Conservation (phyloP, 1,140 invertebrate genomes). For the Pseudomyrmex concolor region DNA sequence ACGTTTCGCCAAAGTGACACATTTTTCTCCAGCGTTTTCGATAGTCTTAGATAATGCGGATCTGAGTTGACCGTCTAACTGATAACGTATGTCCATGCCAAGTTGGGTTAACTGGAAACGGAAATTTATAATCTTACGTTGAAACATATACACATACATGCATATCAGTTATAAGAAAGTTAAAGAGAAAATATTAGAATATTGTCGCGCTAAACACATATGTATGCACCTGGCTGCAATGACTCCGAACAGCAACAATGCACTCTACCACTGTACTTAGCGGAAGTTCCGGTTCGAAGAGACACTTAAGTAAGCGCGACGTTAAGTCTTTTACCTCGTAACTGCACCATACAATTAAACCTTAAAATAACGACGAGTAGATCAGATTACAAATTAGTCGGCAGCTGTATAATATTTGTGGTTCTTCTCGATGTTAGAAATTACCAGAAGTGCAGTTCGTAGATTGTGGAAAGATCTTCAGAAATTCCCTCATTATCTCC, state of each 20-base stretch:
- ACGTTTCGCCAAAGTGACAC: conserved; percentile 90
- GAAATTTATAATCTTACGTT: conserved; percentile 34
- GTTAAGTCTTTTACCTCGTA: conserved; percentile 93
- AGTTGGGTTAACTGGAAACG: conserved; percentile 87
- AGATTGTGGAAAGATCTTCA: conserved; percentile 91
- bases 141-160: not conserved
- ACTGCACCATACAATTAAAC: conserved; percentile 96
- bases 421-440: conserved; percentile 65
- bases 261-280: conserved; percentile 94
- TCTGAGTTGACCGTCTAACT: conserved; percentile 92
- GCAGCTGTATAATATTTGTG: not conserved
- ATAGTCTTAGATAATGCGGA: conserved; percentile 88
- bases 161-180: not conserved
- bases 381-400: conserved; percentile 17
- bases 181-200: not conserved
- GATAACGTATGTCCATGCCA: conserved; percentile 93
- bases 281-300: conserved; percentile 95
- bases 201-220: conserved; percentile 23
- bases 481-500: conserved; percentile 95
- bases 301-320: conserved; percentile 93
- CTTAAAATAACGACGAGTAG: conserved; percentile 81
- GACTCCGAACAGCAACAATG: conserved; percentile 90
- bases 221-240: conserved; percentile 89
- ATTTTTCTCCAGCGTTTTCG: conserved; percentile 90
- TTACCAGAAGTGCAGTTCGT: conserved; percentile 90